Evolutionary conservation across 2,797 vertebrate species (phyloP), one percentile per base, ranked within the genome.

Genomic region (Xiphophorus birchmanni): DNA sequence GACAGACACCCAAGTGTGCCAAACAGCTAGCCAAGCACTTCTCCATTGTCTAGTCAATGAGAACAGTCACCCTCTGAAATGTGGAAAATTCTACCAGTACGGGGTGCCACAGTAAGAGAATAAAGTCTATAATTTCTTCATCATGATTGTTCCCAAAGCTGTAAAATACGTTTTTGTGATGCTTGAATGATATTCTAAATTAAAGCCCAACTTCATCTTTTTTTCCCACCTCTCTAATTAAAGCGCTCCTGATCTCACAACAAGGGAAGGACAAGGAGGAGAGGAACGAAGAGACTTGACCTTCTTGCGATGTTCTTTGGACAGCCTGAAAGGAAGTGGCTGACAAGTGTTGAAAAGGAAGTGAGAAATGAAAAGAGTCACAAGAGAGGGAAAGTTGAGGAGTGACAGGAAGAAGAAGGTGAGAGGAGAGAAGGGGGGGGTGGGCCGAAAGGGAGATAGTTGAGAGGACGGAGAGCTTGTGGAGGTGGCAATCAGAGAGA

Each of bases 321-420:
- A 87, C 91, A 89, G 88, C 84, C 88, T 88, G 89, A 91, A 90
- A 91, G 86, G 89, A 93, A 90, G 86, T 88, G 89, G 93, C 90
- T 93, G 94, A 94, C 92, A 93, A 92, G 91, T 92, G 92, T 90
- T 93, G 91, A 93, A 93, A 91, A 86, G 86, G 80, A 92, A 82
- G 92, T 87, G 91, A 92, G 90, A 92, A 90, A 89, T 79, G 83
- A 82, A 92, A 76, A 75, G 73, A 87, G 80, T 82, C 73, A 74
- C 75, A 52, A 79, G 87, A 80, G 74, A 73, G n/a, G 63, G 75
- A 83, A 79, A 73, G 85, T 71, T 73, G 74, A 83, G 80, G 82
- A 82, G 88, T 87, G 83, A 88, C 72, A 85, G 77, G 76, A 52
- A 74, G 84, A 86, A 81, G 52, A 58, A 42, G 78, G 87, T 84